A percentile compares a stretch with the other conserved stretches of the same genome.
Evolutionary conservation across 92 coral and sea anemone species (phyloP).

Genomic region (Pocillopora grandis): DNA sequence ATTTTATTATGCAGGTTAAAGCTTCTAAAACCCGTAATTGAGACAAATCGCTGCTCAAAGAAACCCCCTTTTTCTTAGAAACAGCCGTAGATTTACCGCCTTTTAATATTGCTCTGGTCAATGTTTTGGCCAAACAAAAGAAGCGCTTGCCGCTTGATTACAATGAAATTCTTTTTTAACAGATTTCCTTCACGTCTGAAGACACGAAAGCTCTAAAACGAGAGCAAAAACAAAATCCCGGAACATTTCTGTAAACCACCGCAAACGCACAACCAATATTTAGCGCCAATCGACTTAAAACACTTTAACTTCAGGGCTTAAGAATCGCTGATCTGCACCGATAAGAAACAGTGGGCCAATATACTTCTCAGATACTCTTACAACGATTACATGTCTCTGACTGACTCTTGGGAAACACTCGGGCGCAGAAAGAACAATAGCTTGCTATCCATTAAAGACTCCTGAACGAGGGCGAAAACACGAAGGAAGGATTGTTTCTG

Average conservation of each 20-base stretch:
- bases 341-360: conserved; percentile 62
- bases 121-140: conserved; percentile 15
- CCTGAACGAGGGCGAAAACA: conserved; percentile 4
- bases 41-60: conserved; percentile 13
- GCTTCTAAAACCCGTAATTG: conserved; percentile 53
- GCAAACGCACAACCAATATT: conserved; percentile 15
- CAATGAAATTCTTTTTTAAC: conserved; percentile 17
- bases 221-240: background rate
- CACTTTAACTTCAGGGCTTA: conserved; percentile 30
- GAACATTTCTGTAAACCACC: conserved; percentile 15
- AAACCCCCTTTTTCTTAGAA: background rate
- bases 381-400: conserved; percentile 34
- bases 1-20: conserved; percentile 70
- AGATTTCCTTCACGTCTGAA: conserved; percentile 2
- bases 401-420: conserved; percentile 31
- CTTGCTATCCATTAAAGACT: conserved; percentile 10
- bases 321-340: conserved; percentile 52
- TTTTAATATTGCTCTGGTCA: conserved; percentile 1
- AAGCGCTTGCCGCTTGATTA: background rate
- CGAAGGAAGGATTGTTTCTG: background rate
- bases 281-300: background rate
- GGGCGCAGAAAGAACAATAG: conserved; percentile 23
- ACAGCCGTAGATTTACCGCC: background rate
- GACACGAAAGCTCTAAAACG: conserved; percentile 3
- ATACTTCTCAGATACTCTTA: conserved; percentile 40